Conservation (phyloP, 2,888 invertebrate species). For the Nephrotoma flavescens region DNA sequence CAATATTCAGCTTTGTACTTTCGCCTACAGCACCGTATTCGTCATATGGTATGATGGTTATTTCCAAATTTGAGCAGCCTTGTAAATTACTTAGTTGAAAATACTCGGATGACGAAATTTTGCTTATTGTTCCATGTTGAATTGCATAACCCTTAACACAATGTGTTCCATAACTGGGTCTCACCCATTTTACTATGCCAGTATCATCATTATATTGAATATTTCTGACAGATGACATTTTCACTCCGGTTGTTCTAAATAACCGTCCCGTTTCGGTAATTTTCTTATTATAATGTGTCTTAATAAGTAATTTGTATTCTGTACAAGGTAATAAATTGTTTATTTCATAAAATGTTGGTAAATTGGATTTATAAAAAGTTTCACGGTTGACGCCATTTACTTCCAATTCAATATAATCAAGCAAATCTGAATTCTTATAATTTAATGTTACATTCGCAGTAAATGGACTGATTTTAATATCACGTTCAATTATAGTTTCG, state of each 20-base stretch:
- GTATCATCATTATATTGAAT: neutral
- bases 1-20: neutral
- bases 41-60: neutral
- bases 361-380: neutral
- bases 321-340: neutral
- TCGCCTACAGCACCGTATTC: neutral
- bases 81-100: neutral
- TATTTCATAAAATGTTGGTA: neutral
- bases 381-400: neutral
- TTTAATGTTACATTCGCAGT: neutral
- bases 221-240: neutral
- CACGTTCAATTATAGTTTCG: neutral
- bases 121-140: neutral
- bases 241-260: neutral
- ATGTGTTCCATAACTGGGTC: neutral
- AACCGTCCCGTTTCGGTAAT: neutral
- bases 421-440: neutral
- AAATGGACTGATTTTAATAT: neutral
- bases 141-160: neutral
- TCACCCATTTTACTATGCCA: neutral
- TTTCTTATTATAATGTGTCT: neutral
- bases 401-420: neutral
- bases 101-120: neutral
- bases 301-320: neutral
- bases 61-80: neutral